Base-by-base conservation (phyloP, 2,888 invertebrate species). In the Allolobophora icterica region DNA sequence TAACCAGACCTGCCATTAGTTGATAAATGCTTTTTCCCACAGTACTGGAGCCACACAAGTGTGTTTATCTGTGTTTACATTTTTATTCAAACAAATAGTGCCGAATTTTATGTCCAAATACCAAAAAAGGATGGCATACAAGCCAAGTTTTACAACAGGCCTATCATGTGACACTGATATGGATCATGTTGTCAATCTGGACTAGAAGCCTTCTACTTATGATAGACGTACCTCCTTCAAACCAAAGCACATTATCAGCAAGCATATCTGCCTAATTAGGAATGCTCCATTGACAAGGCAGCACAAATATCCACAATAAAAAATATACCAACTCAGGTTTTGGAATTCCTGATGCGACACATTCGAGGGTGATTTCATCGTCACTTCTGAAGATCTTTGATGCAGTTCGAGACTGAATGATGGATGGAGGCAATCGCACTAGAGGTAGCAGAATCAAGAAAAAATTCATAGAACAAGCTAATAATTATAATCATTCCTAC, bases 381-480 rank as follows among this genome's bases (percentile, higher is more conserved):
- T 90, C 90, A 11, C 30, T 84, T 40, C 84, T 40, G 84, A 35
- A 90, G 90, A 90, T 90, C 87, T 90, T 84, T 45, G 84, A 84
- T n/a, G 33, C 40, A 35, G 21, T 40, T 0, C 87, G 90, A 21
- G 38, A n/a, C 17, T 33, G 13, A 38, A 42, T 13, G 17, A 90
- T 90, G 35, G 90, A 90, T n/a, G 90, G 90, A 40, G 90, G 90
- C 87, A 90, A 33, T 33, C 90, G 90, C 21, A 90, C 90, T 90
- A 83, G 34, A 90, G 38, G 34, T 35, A 38, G 87, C 33, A 84
- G 35, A 84, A 33, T 4, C 84, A 84, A 87, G n/a, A 71, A n/a
- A 71, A 1, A 71, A 71, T n/a, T 58, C 30, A 71, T n/a, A 71
- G 71, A 52, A 71, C 71, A 71, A 13, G 6, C 17, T 4, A 11